Base-by-base conservation (phyloP, 92 coral and sea anemone genomes). In the Siderastrea radians region DNA sequence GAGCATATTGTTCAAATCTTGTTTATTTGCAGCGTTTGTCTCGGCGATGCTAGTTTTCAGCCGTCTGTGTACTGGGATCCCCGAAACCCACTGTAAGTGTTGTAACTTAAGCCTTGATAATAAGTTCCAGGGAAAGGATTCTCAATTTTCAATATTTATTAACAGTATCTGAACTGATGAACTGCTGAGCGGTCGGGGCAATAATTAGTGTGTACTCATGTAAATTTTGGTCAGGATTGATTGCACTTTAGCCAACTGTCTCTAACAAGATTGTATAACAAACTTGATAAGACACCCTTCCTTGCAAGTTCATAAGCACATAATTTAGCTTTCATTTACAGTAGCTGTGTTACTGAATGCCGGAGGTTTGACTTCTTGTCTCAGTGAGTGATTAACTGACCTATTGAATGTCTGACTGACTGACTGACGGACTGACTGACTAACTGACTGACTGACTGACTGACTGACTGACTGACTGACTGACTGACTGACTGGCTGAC, bases 11-110 rank as follows among this genome's bases (percentile, higher is more conserved):
- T 44, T 47, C 10, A 67, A 68, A 19, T 53, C 52, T 15, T 38
- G 75, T 16, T 67, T 3, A 3, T 80, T 38, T 12, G 9, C 15
- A 38, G 49, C 7, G 38, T 53, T 3, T 68, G 64, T 2, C 51
- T 80, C 7, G 53, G 48, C 48, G 68, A 9, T 45, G 78, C 79
- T 7, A 2, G 17, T 13, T 72, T 53, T 8, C 69, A 47, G 12
- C 70, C 86, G 12, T 82, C 86, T 10, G 3, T 82, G 11, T 50
- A 70, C 61, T 82, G 86, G 86, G 70, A 71, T 58, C 69, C 78
- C 2, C 68, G 86, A 7, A 82, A 82, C 14, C 86, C 86, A 13
- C 3, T 72, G 86, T 82, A 54, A 82, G 86, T 82, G 45, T 26
- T 26, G 38, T 26, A 26, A 26, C 38, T 26, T 26, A 53, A 3